Conservation (phyloP, 2,797 vertebrate species). For the Silurus aristotelis region DNA sequence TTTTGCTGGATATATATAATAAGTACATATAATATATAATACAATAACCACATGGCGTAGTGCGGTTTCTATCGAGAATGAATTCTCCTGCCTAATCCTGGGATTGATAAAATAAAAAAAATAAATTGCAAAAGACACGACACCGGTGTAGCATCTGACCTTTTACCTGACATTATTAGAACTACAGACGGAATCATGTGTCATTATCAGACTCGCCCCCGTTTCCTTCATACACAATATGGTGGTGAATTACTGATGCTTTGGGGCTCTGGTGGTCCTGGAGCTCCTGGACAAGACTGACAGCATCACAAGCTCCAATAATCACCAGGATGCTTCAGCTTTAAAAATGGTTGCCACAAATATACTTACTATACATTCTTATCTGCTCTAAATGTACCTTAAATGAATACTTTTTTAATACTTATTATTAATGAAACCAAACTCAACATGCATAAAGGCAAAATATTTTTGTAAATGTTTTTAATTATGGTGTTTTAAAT, state of each 20-base stretch:
- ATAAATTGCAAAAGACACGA: neutral
- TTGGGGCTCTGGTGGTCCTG: neutral
- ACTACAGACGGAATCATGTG: neutral
- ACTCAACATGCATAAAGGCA: too few species aligned
- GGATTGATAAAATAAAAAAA: neutral
- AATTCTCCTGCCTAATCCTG: neutral
- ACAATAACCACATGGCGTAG: too few species aligned
- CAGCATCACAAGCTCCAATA: neutral
- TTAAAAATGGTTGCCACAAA: neutral
- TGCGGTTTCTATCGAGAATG: neutral
- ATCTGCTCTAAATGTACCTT: too few species aligned
- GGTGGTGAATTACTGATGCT: neutral
- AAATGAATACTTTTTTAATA: too few species aligned
- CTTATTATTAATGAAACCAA: too few species aligned
- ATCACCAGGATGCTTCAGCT: neutral
- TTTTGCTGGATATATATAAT: too few species aligned
- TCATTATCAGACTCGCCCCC: neutral
- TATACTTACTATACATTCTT: too few species aligned
- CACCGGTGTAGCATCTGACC: neutral
- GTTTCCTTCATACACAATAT: neutral
- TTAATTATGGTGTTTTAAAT: too few species aligned
- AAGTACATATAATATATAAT: too few species aligned
- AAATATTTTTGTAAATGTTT: too few species aligned
- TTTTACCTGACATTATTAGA: neutral
- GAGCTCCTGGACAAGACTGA: neutral